A percentile compares a stretch with the other conserved stretches of the same genome.
phyloP scores from a whole-genome alignment of 2,797 vertebrate species.

The Gallinago solitaria region DNA sequence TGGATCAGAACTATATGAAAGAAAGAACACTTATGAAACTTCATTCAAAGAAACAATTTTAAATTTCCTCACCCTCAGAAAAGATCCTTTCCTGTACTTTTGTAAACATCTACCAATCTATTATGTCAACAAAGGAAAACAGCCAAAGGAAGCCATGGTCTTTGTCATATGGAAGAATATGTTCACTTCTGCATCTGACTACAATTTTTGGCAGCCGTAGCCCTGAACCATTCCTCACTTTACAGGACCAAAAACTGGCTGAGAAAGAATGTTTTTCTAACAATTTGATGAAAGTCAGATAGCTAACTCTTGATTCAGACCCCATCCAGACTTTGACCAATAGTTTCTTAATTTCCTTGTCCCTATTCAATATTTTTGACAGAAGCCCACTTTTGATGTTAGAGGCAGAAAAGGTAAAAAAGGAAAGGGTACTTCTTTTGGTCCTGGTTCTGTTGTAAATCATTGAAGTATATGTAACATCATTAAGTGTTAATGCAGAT shows the following conservation, averaged over 20 bases:
- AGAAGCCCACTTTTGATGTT: neutral
- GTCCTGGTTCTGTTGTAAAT: neutral
- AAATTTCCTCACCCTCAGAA: neutral
- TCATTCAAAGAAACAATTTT: neutral
- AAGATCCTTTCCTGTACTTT: neutral
- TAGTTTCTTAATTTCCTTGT: neutral
- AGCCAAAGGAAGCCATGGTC: neutral
- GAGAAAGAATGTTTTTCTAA: neutral
- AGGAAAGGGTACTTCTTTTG: neutral
- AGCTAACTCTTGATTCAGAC: neutral
- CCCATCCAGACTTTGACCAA: neutral
- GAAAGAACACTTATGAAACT: neutral
- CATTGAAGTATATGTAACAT: neutral
- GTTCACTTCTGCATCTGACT: slow-evolving; percentile 14
- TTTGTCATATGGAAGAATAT: neutral
- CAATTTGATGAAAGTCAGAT: neutral
- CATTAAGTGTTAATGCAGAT: neutral
- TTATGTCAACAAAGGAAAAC: neutral
- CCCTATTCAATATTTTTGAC: neutral
- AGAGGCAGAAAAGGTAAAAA: neutral
- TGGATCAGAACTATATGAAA: neutral
- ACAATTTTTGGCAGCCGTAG: neutral
- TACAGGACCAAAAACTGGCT: neutral
- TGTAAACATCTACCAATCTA: neutral
- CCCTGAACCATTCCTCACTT: neutral